Evolutionary conservation across 2,888 invertebrate species (phyloP).

Genomic region (Morinoia aosen): DNA sequence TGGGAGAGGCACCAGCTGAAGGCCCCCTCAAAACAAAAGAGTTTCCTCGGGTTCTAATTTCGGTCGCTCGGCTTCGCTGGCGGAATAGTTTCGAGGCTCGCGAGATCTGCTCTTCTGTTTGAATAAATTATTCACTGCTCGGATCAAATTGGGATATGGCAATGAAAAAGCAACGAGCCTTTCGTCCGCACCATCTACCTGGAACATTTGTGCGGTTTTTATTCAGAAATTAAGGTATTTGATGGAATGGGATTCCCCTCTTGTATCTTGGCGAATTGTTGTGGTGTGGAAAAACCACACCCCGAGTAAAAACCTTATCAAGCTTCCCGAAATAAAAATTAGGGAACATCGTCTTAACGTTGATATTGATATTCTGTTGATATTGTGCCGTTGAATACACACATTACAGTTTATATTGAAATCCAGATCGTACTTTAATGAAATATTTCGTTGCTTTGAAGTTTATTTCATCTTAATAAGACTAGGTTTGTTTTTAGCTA

Average conservation of each 20-base stretch:
- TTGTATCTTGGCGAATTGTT: neutral
- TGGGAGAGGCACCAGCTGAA: slow-evolving; percentile 31
- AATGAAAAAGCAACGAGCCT: neutral
- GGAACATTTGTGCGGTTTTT: neutral
- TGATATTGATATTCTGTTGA: too few relatives aligned
- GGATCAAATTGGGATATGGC: neutral
- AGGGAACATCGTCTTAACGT: neutral
- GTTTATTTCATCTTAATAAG: too few relatives aligned
- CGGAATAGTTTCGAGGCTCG: neutral
- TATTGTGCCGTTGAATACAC: too few relatives aligned
- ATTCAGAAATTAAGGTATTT: neutral
- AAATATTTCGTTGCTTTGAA: too few relatives aligned
- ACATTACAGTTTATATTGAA: neutral
- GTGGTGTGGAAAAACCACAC: neutral
- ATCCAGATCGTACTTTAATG: neutral
- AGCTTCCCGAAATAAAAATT: neutral
- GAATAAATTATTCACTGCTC: neutral
- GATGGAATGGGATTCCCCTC: neutral
- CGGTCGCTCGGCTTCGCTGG: neutral
- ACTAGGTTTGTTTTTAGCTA: too few relatives aligned
- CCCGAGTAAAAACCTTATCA: neutral
- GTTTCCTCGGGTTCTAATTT: slow-evolving; percentile 18
- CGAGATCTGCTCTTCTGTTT: neutral
- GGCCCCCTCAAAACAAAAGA: neutral
- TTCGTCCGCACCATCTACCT: neutral